phyloP scores from a whole-genome alignment of 2,888 invertebrate genomes.

The Aphidoletes aphidimyza region DNA sequence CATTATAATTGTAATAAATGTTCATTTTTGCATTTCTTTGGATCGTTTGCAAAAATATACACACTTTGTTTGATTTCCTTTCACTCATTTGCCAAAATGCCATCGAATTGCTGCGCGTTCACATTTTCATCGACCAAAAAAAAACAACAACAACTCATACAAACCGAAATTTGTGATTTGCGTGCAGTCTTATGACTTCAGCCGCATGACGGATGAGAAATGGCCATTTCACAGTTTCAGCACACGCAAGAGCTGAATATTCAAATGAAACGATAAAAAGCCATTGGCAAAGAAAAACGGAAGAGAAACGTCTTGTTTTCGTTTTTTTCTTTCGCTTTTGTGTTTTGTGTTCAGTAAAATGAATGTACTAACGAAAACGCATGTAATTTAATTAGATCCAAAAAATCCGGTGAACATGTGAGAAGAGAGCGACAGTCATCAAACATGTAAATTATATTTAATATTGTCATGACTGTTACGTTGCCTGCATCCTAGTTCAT shows the following conservation, averaged over 20 bases:
- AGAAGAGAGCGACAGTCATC: conserved; percentile 51
- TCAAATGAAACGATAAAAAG: conserved; percentile 40
- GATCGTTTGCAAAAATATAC: no score
- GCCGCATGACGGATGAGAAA: not conserved
- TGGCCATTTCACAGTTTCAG: conserved; percentile 13
- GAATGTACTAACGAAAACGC: not conserved
- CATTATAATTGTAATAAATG: conserved; percentile 52
- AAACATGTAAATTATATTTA: conserved; percentile 54
- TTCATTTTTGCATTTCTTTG: conserved; percentile 10
- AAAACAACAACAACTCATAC: not conserved
- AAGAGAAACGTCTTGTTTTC: not conserved
- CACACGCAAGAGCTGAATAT: conserved; percentile 26
- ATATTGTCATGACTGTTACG: conserved; percentile 43
- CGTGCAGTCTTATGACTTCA: not conserved
- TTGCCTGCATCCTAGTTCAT: not conserved
- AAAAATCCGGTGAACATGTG: not conserved
- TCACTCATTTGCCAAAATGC: conserved; percentile 20
- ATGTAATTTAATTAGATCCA: conserved; percentile 47
- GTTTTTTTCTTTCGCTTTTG: not conserved
- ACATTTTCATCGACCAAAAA: not conserved
- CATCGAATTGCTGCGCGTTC: not conserved
- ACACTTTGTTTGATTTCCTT: not conserved
- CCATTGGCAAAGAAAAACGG: conserved; percentile 28
- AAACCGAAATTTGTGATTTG: not conserved
- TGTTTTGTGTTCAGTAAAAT: not conserved